Conservation (phyloP, 1,140 invertebrate genomes). For the Brachionus rotundiformis region DNA sequence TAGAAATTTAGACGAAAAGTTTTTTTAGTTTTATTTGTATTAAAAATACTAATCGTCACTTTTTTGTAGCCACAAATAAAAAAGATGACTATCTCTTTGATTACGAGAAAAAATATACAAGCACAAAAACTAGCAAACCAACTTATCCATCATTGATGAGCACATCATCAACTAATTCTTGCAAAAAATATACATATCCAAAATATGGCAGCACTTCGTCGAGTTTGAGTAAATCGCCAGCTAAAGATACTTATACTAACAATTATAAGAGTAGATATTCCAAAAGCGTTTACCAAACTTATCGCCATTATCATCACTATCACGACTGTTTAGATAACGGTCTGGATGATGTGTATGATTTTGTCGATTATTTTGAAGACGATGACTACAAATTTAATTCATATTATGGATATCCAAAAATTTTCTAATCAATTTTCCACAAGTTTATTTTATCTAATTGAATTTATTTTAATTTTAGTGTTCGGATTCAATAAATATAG, state of each 20-base stretch:
- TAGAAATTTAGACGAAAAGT: conserved; percentile 2
- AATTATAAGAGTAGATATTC: conserved; percentile 15
- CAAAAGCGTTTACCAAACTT: conserved; percentile 24
- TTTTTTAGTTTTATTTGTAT: conserved; percentile 13
- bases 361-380: conserved; percentile 16
- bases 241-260: conserved; percentile 21
- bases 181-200: conserved; percentile 5
- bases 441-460: background rate
- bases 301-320: conserved; percentile 9
- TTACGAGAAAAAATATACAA: conserved; percentile 9
- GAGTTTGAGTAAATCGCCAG: background rate
- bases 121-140: conserved; percentile 16
- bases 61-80: conserved; percentile 9
- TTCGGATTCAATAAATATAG: conserved; percentile 1
- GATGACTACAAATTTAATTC: background rate
- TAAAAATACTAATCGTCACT: background rate
- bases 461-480: conserved; percentile 31
- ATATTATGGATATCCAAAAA: conserved; percentile 34
- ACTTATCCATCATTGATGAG: background rate
- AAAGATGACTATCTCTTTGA: background rate
- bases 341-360: conserved; percentile 20
- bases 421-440: conserved; percentile 5
- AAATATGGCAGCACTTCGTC: background rate
- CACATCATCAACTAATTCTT: background rate
- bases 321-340: conserved; percentile 37